These are phyloP conservation scores for Myioborus miniatus DNA, from an alignment of 2,797 vertebrate genomes.

Conservation along the genomic window DNA sequence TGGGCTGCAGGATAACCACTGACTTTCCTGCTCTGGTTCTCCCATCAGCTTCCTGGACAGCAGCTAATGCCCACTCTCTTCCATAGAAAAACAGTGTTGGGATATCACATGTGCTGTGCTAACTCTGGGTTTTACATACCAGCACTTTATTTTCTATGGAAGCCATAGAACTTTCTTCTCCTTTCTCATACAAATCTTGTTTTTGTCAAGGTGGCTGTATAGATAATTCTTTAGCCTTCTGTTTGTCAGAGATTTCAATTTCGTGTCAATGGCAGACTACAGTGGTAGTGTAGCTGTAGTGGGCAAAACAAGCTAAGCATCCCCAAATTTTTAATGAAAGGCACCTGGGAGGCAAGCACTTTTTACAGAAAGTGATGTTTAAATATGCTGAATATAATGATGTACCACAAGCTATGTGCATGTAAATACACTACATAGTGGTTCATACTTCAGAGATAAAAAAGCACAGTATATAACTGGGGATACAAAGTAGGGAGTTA, in stretches of 20 bases:
- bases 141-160: neutral
- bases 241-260: neutral
- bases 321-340: neutral
- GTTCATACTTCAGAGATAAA: neutral
- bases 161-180: neutral
- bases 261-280: neutral
- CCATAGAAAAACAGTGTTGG: neutral
- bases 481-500: neutral
- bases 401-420: accelerated
- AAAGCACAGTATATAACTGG: neutral
- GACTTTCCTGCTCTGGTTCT: neutral
- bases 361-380: neutral
- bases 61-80: neutral
- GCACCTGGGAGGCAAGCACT: neutral
- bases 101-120: neutral
- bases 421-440: neutral
- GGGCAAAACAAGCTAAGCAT: neutral
- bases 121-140: neutral
- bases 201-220: neutral
- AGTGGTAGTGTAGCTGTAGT: neutral
- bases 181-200: neutral
- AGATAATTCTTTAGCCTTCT: neutral
- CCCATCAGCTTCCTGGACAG: neutral
- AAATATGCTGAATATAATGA: neutral
- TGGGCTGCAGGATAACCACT: neutral